Base-by-base conservation (phyloP, 2,113 vertebrate genomes). In the Platysternon megacephalum region DNA sequence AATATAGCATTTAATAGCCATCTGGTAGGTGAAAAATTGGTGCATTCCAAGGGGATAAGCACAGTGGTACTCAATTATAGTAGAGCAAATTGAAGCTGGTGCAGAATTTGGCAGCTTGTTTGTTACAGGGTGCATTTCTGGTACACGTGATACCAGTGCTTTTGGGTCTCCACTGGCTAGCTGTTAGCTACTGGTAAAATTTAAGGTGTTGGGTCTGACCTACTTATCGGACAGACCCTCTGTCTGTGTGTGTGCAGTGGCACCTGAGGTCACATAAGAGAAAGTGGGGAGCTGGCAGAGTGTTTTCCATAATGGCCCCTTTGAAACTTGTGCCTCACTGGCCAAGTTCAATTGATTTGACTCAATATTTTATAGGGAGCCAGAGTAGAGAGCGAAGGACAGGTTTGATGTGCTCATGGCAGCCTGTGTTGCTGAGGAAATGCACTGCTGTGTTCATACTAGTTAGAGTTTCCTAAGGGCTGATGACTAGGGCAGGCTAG, bases 331-430 rank as follows among this genome's bases (percentile, higher is more conserved):
- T 55, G 87, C 78, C 56, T 79, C 80, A 58, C 74, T 49, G 82
- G 74, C 79, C 65, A 93, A 84, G 94, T 90, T 84, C 0, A 86
- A 90, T 93, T 90, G 61, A 68, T 91, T 92, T 96, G 74, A n/a
- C n/a, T 82, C 61, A 84, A 53, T 42, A 39, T 93, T 84, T 56
- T 91, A 88, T 39, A 68, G 90, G 90, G 91, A 94, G 86, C 44
- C 84, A 83, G 79, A 49, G 65, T 91, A 78, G 46, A 94, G 76
- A 91, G 44, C 5, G 80, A 84, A 96, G 76, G 52, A 83, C 49
- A 53, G 49, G 56, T 61, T 93, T 94, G 88, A 92, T 96, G 78
- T 1, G 4, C 17, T 94, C 26, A 78, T 84, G 88, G 88, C 65
- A 94, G 35, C 49, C 49, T 85, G 52, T 4, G 2, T 93, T 79